Percentiles rank a stretch among this genome's conserved stretches.
These are phyloP conservation scores for Petrocephalus microphthalmus DNA, from an alignment of 2,113 vertebrate genomes.

Conservation along the genomic window DNA sequence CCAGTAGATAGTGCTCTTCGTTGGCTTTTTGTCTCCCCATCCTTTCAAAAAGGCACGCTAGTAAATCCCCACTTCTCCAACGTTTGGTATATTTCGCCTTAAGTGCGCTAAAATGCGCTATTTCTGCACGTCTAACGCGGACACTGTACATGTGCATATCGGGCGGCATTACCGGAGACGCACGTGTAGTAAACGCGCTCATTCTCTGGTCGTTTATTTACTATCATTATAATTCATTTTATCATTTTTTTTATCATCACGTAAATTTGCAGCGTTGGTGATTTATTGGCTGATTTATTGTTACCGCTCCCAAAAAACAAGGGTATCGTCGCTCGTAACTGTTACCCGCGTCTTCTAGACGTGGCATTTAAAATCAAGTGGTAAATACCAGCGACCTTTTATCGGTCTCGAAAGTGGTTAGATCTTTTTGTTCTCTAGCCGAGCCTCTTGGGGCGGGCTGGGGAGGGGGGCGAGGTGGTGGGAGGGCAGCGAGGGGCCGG, in stretches of 20 bases:
- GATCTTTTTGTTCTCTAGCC: conserved; percentile 13
- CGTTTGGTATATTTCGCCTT: neutral
- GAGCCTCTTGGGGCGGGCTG: neutral
- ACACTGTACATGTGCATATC: neutral
- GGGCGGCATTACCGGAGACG: neutral
- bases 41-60: neutral
- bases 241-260: neutral
- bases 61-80: neutral
- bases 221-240: neutral
- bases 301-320: neutral
- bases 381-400: neutral
- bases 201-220: neutral
- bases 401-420: neutral
- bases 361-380: neutral
- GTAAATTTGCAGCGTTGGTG: neutral
- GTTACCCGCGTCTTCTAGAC: neutral
- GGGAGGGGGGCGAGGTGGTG: neutral
- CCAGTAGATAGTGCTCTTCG: neutral
- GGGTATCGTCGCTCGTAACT: neutral
- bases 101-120: neutral
- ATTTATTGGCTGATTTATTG: neutral
- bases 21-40: neutral
- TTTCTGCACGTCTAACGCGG: neutral
- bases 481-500: neutral
- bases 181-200: neutral